Evolutionary conservation across 1,140 invertebrate species (phyloP).

Genomic region (Metopolophium dirhodum): DNA sequence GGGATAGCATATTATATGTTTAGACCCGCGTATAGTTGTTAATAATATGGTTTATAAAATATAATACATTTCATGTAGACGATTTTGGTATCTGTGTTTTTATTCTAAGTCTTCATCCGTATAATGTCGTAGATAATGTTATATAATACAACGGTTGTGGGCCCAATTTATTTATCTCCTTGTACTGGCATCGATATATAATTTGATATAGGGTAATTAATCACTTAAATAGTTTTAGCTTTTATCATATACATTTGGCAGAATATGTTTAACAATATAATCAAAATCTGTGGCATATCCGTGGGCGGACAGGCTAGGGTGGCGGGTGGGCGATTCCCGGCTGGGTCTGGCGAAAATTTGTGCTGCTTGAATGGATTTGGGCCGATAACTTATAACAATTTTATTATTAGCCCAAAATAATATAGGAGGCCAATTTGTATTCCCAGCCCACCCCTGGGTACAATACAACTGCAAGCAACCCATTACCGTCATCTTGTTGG

Average conservation of each 20-base stretch:
- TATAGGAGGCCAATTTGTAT: too few relatives aligned
- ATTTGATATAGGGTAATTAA: not conserved
- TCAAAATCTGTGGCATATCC: not conserved
- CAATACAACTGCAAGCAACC: too few relatives aligned
- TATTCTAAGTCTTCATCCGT: not conserved
- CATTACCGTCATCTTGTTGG: too few relatives aligned
- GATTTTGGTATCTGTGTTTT: not conserved
- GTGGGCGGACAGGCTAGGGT: too few relatives aligned
- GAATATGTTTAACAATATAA: not conserved
- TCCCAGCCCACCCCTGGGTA: too few relatives aligned
- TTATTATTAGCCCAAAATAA: too few relatives aligned
- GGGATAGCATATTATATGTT: not conserved
- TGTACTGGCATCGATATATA: not conserved
- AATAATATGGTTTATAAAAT: not conserved
- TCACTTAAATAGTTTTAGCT: not conserved
- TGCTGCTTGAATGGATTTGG: too few relatives aligned
- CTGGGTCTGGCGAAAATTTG: too few relatives aligned
- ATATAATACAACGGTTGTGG: not conserved
- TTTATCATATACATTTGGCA: not conserved
- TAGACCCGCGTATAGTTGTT: not conserved
- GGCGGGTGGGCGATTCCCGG: too few relatives aligned
- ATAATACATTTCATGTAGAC: not conserved
- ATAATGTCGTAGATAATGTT: not conserved
- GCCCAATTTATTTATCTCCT: not conserved
- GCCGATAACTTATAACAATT: too few relatives aligned